Base-by-base conservation (phyloP, 2,888 invertebrate species). In the Cremastinae sp. region DNA sequence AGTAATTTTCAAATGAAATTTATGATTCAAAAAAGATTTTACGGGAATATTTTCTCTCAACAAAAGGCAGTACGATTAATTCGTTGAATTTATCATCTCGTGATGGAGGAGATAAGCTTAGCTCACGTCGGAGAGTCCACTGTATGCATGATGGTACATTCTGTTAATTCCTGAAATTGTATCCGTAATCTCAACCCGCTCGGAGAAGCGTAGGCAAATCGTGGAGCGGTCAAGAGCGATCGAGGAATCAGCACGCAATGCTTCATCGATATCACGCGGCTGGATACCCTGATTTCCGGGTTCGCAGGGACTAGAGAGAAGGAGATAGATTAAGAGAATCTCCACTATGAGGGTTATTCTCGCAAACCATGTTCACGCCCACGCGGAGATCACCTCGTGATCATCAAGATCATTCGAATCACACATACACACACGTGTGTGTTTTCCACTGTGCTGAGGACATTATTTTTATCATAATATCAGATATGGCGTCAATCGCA, bases 151-250 rank as follows among this genome's bases (percentile, higher is more conserved):
- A 71, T 54, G 16, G 36, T 69, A 64, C 74, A 74, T 79, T 79
- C 76, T 76, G 74, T 68, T 78, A 76, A 79, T 79, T 78, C 79
- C 74, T 70, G 72, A 65, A 72, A 78, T 79, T 78, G 79, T 72
- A 76, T 74, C 64, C 65, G 73, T 72, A 77, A 78, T 74, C 76
- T 72, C 65, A 49, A 64, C 59, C 20, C 12, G 38, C 61, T 49
- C 65, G 54, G 68, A 28, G n/a, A 58, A 34, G n/a, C 58, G 43
- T 51, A 20, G 34, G 18, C 41, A 45, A 18, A 59, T 34, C 62
- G 62, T 69, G 10, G 12, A 56, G 22, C 47, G 54, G 14, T 45
- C 45, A 45, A 51, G 54, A 53, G 72, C 56, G 54, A 62, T 20
- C 28, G 47, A 43, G 53, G 36, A 41, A 65, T 71, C 62, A 62